Conservation (phyloP, 2,797 vertebrate species). For the Anabas testudineus region DNA sequence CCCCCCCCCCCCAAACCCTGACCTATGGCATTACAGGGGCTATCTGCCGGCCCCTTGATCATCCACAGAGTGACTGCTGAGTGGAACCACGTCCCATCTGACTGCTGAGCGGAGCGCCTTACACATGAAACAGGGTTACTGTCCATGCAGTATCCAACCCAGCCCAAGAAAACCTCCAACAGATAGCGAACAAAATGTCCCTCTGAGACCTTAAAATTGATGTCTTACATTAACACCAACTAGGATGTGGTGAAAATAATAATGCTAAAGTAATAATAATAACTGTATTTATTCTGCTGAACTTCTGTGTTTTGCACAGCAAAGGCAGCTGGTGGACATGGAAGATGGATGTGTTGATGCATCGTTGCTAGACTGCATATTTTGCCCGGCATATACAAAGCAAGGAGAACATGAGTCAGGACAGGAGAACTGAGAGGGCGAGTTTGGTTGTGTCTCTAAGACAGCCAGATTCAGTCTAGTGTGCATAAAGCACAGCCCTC, state of each 20-base stretch:
- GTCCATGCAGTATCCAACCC: constrained; percentile 69
- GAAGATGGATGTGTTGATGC: constrained; percentile 80
- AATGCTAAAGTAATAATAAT: constrained; percentile 86
- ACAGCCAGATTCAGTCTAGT: constrained; percentile 51
- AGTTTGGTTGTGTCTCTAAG: constrained; percentile 67
- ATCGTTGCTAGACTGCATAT: constrained; percentile 76
- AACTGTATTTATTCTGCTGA: constrained; percentile 96
- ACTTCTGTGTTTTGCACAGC: constrained; percentile 99
- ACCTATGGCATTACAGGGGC: constrained; percentile 80
- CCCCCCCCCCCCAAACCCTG: constrained; percentile 54
- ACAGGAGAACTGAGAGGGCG: constrained; percentile 9
- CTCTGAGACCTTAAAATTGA: constrained; percentile 90
- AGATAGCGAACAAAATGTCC: constrained; percentile 76
- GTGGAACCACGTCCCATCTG: constrained; percentile 87
- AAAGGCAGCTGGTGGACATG: constrained; percentile 95
- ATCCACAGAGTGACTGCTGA: constrained; percentile 93
- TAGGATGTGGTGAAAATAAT: constrained; percentile 82
- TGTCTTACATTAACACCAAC: constrained; percentile 65
- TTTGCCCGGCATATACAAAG: constrained; percentile 54
- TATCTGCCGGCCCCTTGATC: constrained; percentile 85
- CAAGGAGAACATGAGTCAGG: constrained; percentile 70
- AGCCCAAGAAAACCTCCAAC: constrained; percentile 31
- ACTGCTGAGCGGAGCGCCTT: constrained; percentile 87
- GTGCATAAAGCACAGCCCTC: constrained; percentile 53
- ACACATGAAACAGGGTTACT: constrained; percentile 88